Conservation (phyloP, 2,888 invertebrate genomes). For the Nomada goodeniana region DNA sequence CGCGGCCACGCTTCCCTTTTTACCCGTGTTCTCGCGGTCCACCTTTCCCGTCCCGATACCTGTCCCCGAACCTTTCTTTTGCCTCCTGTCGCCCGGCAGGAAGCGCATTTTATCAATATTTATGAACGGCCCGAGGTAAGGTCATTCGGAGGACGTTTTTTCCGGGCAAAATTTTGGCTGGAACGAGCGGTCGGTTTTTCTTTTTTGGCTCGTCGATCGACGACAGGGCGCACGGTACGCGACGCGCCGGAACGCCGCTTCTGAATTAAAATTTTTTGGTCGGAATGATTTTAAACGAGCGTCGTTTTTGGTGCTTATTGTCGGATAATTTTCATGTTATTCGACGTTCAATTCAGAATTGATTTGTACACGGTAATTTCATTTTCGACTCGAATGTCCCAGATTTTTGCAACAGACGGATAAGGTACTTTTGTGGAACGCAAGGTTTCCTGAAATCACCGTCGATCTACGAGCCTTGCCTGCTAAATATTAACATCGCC, state of each 20-base stretch:
- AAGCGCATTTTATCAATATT: slow-evolving; percentile 63
- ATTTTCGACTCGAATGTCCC: too few species aligned
- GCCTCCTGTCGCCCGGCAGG: slow-evolving; percentile 41
- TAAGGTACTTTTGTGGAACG: too few species aligned
- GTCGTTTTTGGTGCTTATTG: too few species aligned
- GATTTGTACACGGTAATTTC: too few species aligned
- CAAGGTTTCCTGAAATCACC: too few species aligned
- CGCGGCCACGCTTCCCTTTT: slow-evolving; percentile 13
- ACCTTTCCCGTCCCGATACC: background rate
- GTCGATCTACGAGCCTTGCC: too few species aligned
- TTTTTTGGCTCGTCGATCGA: background rate
- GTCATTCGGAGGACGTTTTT: slow-evolving; percentile 74
- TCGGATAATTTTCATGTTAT: too few species aligned
- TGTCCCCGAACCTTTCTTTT: slow-evolving; percentile 16
- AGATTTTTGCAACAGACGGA: too few species aligned
- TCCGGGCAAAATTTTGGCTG: slow-evolving; percentile 53
- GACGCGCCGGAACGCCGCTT: background rate
- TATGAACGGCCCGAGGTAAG: slow-evolving; percentile 75
- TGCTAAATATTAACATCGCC: too few species aligned
- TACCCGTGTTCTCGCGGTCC: background rate
- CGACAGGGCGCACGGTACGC: background rate
- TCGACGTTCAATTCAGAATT: too few species aligned
- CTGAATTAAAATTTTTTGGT: too few species aligned
- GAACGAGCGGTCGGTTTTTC: slow-evolving; percentile 12
- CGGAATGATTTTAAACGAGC: too few species aligned